Evolutionary conservation across 1,140 invertebrate species (phyloP).

Genomic region (Drosophila eugracilis): DNA sequence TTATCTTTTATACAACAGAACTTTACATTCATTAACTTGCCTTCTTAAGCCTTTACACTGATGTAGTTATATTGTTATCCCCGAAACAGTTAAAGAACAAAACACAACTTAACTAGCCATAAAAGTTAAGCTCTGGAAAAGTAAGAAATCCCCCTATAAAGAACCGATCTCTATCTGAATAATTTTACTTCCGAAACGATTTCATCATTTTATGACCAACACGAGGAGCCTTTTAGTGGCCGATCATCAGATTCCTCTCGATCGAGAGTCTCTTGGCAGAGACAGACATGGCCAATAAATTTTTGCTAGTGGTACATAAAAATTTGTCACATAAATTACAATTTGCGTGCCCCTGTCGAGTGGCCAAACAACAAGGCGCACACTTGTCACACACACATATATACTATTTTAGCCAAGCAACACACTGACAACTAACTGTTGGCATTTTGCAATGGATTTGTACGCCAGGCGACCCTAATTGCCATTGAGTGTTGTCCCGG

Average conservation of each 20-base stretch:
- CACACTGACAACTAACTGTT: constrained; percentile 8
- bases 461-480: constrained; percentile 69
- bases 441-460: constrained; percentile 63
- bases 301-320: constrained; percentile 66
- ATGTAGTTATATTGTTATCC: neutral
- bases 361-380: constrained; percentile 48
- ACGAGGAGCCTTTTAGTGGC: constrained; percentile 17
- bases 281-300: constrained; percentile 60
- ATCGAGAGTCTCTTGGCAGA: constrained; percentile 31
- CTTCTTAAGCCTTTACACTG: neutral
- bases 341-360: constrained; percentile 70
- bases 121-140: neutral
- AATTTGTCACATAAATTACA: constrained; percentile 83
- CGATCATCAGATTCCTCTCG: constrained; percentile 18
- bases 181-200: constrained; percentile 19
- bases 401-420: constrained; percentile 3
- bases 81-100: neutral
- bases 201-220: constrained; percentile 16
- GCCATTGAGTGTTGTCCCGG: constrained; percentile 77
- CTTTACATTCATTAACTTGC: neutral
- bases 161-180: neutral
- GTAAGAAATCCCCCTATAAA: constrained; percentile 11
- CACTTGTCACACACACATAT: constrained; percentile 53
- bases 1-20: too few species aligned
- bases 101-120: neutral